Conservation (phyloP, 2,797 vertebrate genomes). For the Poeciliopsis infans region DNA sequence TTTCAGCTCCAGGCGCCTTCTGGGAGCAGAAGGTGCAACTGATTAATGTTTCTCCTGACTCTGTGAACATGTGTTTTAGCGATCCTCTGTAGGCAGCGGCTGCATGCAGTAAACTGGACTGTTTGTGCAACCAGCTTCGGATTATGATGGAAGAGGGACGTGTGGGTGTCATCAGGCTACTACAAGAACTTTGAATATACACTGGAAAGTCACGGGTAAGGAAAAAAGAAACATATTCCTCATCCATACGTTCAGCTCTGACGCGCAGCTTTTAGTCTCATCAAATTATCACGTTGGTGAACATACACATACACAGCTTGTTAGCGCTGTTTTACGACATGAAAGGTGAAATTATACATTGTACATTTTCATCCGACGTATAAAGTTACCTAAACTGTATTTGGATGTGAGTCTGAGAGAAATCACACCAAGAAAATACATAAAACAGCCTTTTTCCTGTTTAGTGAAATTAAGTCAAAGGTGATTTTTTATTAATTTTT, state of each 20-base stretch:
- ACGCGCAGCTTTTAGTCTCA: neutral
- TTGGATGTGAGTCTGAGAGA: too few relatives aligned
- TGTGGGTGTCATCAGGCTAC: neutral
- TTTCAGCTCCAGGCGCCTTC: neutral
- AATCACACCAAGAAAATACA: too few relatives aligned
- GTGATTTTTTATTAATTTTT: too few relatives aligned
- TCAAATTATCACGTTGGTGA: neutral
- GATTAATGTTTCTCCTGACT: slow-evolving; percentile 4
- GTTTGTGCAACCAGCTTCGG: neutral
- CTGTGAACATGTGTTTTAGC: slow-evolving; percentile 2
- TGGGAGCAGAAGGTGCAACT: neutral
- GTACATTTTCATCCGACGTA: neutral
- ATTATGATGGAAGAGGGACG: neutral
- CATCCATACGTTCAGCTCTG: neutral
- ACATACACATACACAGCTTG: neutral
- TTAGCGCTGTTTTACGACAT: neutral
- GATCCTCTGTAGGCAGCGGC: neutral
- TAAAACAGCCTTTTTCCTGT: too few relatives aligned
- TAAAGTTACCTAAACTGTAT: too few relatives aligned
- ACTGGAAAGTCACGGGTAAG: neutral
- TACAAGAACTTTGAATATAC: neutral
- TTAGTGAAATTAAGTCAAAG: too few relatives aligned
- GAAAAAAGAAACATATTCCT: neutral
- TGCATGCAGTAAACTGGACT: neutral
- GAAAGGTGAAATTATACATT: neutral